Evolutionary conservation across 2,888 invertebrate species (phyloP), one percentile per base, ranked within the genome.

Genomic region (Drosophila formosana): DNA sequence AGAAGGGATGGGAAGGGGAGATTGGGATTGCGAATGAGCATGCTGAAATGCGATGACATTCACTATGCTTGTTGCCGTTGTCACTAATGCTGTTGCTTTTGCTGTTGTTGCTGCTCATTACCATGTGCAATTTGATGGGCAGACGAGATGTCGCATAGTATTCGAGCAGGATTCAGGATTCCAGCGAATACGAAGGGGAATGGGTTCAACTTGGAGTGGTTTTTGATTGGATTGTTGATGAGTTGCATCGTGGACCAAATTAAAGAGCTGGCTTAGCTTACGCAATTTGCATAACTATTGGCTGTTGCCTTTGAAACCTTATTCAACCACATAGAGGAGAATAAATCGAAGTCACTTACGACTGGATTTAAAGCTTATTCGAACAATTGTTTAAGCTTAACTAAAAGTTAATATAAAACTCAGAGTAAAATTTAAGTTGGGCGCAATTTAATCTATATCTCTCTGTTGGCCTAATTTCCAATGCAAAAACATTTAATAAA

Each of bases 21-120:
- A 9, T 8, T 11, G 37, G 37, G 37, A 41, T 37, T 4, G n/a
- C 37, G 37, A 18, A 18, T 13, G 13, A 26, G 43, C 37, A 45
- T 25, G 25, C 45, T 23, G 25, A 53, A 67, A 50, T 50, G 49
- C 26, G 53, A 39, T 68, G 60, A 68, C 60, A 60, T 67, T 53
- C 37, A 43, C 37, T 37, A 32, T 37, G 53, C 49, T 58, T 50
- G 58, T 58, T 52, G 41, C n/a, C 39, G 53, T 47, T 30, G 55
- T 30, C 37, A 37, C 37, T 37, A 34, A 34, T n/a, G n/a, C 4
- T n/a, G 37, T n/a, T n/a, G 37, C n/a, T 37, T 11, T 32, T 32
- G 32, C 9, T 32, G 32, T 32, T 30, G 53, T 25, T 26, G 47
- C 30, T 55, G 23, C 61, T 67, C 68, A 80, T 80, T 68, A 65